Conservation (phyloP, 30 jellyfish, hydroid and myxozoan genomes). For the Pelagia noctiluca region DNA sequence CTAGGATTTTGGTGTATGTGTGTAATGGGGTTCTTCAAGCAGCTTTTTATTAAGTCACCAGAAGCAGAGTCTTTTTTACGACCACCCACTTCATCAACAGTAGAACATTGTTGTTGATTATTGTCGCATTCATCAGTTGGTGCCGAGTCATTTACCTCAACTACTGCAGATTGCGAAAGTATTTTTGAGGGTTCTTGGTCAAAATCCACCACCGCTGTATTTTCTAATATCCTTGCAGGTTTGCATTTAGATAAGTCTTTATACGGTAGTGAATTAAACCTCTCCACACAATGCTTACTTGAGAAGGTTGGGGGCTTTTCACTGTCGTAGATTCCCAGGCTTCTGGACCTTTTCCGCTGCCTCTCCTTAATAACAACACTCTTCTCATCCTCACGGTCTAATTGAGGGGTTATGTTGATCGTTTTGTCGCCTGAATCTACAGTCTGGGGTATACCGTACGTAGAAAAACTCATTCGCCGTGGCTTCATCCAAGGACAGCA, state of each 20-base stretch:
- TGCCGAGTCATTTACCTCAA: neutral
- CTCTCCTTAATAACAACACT: neutral
- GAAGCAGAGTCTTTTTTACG: no score
- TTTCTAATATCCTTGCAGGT: neutral
- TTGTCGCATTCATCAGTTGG: neutral
- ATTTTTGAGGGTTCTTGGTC: neutral
- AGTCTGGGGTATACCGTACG: neutral
- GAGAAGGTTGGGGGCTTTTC: neutral
- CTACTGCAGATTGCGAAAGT: neutral
- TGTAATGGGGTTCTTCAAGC: neutral
- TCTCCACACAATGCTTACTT: neutral
- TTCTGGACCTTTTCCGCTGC: neutral
- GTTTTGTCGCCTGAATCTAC: neutral
- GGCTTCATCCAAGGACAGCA: conserved; percentile 54
- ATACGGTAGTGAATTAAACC: conserved; percentile 52
- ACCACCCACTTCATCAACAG: neutral
- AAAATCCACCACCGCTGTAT: neutral
- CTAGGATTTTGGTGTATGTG: neutral
- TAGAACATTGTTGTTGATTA: neutral
- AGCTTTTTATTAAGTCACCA: neutral
- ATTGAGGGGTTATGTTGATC: neutral
- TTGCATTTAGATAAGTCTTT: neutral
- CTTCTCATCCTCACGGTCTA: no score
- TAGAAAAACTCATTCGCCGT: conserved; percentile 32
- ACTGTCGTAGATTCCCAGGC: neutral